Conservation (phyloP, 1,140 invertebrate genomes). For the Cyclina sinensis region DNA sequence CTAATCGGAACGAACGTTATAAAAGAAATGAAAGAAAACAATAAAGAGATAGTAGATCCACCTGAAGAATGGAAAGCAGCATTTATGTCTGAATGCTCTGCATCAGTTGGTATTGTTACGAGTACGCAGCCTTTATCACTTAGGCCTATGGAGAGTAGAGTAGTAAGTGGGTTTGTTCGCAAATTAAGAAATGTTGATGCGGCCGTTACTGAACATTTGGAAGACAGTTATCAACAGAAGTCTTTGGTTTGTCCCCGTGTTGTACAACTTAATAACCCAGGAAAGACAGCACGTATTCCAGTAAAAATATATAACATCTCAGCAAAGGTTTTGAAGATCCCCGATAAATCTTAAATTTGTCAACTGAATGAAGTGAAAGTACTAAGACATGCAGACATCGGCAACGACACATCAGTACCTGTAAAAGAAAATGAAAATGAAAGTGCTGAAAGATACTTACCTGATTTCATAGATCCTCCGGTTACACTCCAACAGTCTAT, state of each 20-base stretch:
- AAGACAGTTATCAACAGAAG: neutral
- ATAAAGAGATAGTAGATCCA: neutral
- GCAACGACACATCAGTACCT: neutral
- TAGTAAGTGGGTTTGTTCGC: too few relatives aligned
- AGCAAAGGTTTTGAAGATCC: slow-evolving; percentile 34
- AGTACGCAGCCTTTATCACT: neutral
- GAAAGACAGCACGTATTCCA: neutral
- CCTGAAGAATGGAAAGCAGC: too few relatives aligned
- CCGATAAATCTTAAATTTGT: slow-evolving; percentile 6
- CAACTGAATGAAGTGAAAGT: slow-evolving; percentile 33
- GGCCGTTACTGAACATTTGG: slow-evolving; percentile 19
- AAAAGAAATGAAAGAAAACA: neutral
- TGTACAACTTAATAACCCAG: neutral
- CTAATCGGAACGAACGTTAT: slow-evolving; percentile 20
- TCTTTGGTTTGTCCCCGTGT: slow-evolving; percentile 8
- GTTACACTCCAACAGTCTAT: neutral
- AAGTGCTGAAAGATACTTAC: neutral
- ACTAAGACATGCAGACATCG: neutral
- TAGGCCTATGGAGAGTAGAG: neutral
- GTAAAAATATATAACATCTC: neutral
- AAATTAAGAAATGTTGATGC: neutral
- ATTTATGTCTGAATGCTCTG: too few relatives aligned
- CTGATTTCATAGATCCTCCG: neutral
- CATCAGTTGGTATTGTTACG: too few relatives aligned
- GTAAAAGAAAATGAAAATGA: neutral